Conservation (phyloP, 2,113 vertebrate genomes). For the Vulpes lagopus region DNA sequence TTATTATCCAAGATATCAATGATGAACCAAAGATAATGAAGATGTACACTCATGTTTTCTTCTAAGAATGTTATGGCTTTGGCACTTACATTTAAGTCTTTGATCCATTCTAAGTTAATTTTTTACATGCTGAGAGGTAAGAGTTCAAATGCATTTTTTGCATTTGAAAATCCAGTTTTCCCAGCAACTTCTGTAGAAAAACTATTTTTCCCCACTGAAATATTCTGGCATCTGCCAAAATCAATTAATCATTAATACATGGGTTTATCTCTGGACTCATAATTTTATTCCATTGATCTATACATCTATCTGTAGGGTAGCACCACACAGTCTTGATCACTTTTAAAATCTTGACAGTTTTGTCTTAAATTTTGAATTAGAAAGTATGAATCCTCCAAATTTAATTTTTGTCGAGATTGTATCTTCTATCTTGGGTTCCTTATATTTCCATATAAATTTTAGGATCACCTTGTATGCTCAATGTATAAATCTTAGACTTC, state of each 20-base stretch:
- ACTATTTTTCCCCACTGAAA: no score
- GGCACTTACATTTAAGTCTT: not conserved
- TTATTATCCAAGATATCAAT: not conserved
- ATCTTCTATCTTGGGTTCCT: not conserved
- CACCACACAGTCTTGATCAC: not conserved
- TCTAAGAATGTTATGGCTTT: not conserved
- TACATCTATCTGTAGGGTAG: not conserved
- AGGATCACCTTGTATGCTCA: not conserved
- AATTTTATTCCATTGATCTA: not conserved
- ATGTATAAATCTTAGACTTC: not conserved
- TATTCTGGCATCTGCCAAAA: no score
- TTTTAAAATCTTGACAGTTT: not conserved
- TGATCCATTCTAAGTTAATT: not conserved
- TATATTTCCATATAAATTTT: not conserved
- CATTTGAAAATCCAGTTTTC: not conserved
- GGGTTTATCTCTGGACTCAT: no score
- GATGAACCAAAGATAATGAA: not conserved
- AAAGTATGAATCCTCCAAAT: not conserved
- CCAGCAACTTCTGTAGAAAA: no score
- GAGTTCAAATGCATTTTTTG: not conserved
- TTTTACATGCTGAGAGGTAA: not conserved
- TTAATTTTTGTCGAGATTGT: not conserved
- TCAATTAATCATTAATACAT: no score
- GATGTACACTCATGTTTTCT: not conserved
- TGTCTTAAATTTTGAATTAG: not conserved